Conservation (phyloP, 1,140 invertebrate species). For the Camponotus pennsylvanicus region DNA sequence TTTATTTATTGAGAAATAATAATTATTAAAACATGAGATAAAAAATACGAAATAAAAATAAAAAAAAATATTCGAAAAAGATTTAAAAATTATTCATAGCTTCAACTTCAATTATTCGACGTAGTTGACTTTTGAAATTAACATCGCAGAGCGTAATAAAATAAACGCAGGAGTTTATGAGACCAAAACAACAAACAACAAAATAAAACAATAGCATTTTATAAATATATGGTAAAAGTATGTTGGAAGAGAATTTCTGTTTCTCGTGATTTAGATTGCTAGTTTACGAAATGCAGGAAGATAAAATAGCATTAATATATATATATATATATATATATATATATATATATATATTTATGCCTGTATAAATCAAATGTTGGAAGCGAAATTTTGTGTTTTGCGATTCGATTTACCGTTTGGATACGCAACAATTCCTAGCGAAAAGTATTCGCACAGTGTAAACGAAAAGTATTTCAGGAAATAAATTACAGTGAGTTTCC, state of each 20-base stretch:
- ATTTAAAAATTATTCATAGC: background rate
- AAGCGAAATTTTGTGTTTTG: slow-evolving; percentile 8
- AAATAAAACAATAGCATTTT: slow-evolving; percentile 9
- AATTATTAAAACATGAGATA: too few species aligned
- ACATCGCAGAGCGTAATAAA: background rate
- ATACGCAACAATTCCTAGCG: slow-evolving; percentile 9
- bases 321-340: too few species aligned
- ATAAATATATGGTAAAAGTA: background rate
- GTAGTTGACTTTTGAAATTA: background rate
- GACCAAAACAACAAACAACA: too few species aligned
- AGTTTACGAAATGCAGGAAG: too few species aligned
- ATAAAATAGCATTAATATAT: too few species aligned
- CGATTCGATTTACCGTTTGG: background rate
- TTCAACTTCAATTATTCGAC: background rate
- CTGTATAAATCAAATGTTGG: background rate
- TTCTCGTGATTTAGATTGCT: background rate
- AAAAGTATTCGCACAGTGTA: background rate
- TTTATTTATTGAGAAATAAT: background rate
- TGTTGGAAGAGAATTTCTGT: slow-evolving; percentile 11
- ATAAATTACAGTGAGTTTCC: background rate
- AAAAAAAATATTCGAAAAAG: background rate
- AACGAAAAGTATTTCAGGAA: background rate
- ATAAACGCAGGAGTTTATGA: background rate
- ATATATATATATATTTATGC: background rate
- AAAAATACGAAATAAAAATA: background rate